Evolutionary conservation across 1,140 invertebrate species (phyloP), one percentile per base, ranked within the genome.

Genomic region (Leptopilina boulardi): DNA sequence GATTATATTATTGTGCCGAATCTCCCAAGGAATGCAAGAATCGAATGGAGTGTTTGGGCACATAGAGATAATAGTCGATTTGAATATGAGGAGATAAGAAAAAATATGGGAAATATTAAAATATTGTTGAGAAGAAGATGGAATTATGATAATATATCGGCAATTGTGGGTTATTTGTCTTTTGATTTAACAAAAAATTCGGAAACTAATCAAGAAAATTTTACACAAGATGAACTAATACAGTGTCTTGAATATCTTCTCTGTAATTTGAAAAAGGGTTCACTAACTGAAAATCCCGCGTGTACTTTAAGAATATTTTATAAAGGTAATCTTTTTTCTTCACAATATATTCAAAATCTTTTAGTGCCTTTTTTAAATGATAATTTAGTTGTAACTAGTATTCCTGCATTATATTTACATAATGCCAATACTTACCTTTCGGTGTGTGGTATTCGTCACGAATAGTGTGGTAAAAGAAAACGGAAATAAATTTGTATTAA

Each of bases 11-110:
- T 98, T 51, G 94, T 98, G 78, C 92, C 94, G 15, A 93, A 92
- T 74, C 91, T 98, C 82, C 97, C 97, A 0, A 93, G 94, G 34
- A 92, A 91, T 86, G 96, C 96, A n/a, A 91, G 94, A 15, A 94
- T 98, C 41, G 97, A 98, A 91, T 98, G 97, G 97, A 96, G 97
- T 87, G 95, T 97, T 75, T 96, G 96, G 95, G 96, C 95, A 30
- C 96, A 97, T 90, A 93, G 94, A 70, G 95, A 96, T 88, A 97
- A 97, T 90, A 94, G 95, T 90, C 93, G 95, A 82, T 97, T 97
- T 87, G 95, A 97, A 88, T 97, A 96, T 97, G 92, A 93, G 93
- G 34, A 38, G 5, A 38, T 9, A 8, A 38, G 34, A 38, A 38
- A 38, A 38, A 38, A 38, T 38, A 38, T 38, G 34, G 34, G 34